Conservation (phyloP, 1,140 invertebrate genomes). For the Gonatopus flavifemur region DNA sequence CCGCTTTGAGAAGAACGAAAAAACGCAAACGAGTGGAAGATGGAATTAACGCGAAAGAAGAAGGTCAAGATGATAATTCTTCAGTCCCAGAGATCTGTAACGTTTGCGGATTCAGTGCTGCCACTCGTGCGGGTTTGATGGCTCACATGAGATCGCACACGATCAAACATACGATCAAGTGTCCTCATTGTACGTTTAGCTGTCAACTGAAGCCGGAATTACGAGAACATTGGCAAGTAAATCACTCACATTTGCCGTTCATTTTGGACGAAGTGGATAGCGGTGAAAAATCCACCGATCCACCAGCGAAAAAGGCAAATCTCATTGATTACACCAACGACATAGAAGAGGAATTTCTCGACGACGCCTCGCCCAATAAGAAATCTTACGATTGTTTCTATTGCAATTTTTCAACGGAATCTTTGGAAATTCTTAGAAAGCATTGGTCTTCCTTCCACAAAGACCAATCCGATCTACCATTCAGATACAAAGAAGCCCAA, state of each 20-base stretch:
- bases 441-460: conserved; percentile 40
- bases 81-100: conserved; percentile 28
- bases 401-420: conserved; percentile 35
- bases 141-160: conserved; percentile 43
- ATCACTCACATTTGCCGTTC: conserved; percentile 38
- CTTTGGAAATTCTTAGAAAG: conserved; percentile 23
- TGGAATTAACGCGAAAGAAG: not conserved
- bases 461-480: conserved; percentile 22
- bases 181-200: conserved; percentile 41
- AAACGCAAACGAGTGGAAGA: conserved; percentile 19
- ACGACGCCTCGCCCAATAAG: not conserved
- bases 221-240: conserved; percentile 41
- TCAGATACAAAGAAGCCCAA: conserved; percentile 31
- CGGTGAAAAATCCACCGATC: not conserved
- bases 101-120: conserved; percentile 39
- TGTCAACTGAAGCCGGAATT: conserved; percentile 33
- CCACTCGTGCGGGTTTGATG: conserved; percentile 38
- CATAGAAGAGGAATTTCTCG: conserved; percentile 26
- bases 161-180: conserved; percentile 31
- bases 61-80: conserved; percentile 1
- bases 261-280: conserved; percentile 16
- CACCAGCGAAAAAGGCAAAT: conserved; percentile 1
- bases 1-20: conserved; percentile 23
- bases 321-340: conserved; percentile 24
- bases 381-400: conserved; percentile 38